Base-by-base conservation (phyloP, 1,140 invertebrate genomes). In the Scylla paramamosain region DNA sequence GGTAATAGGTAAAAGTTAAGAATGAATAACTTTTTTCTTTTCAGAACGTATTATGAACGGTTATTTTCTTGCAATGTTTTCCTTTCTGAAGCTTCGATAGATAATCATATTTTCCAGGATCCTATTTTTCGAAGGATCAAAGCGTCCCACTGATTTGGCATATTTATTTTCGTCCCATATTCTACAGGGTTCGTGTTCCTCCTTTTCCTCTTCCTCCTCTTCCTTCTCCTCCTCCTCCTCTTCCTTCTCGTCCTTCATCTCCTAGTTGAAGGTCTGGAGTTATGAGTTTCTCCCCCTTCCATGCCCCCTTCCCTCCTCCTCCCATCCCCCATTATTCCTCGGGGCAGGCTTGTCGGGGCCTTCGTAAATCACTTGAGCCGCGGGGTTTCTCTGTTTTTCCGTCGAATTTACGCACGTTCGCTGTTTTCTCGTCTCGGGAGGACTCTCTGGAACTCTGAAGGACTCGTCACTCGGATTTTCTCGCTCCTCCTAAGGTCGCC, bases 361-460 rank as follows among this genome's bases (percentile, higher is more conserved):
- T 77, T 77, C 67, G 25, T n/a, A 77, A 77, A 77, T 77, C 67
- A n/a, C 67, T 25, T 77, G 67, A n/a, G 67, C 25, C 67, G 67
- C 67, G 67, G 67, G 67, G 67, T 77, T 77, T 77, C 67, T 77
- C 16, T 77, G 67, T 77, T 77, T 77, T 77, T n/a, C 20, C 67
- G 67, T n/a, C 67, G n/a, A 77, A n/a, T n/a, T 77, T 77, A 77
- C 67, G 67, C 67, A 77, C 67, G 67, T 77, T 25, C 20, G 67
- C 20, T n/a, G 67, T 77, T 77, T 77, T 77, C 67, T 77, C 67
- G 67, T 1, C 4, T 25, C 25, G 67, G 67, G 6, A 77, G 67
- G 67, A 59, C 20, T 25, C 46, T 48, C 52, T 14, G 10, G 52
- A 59, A 39, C 39, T 39, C 39, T 20, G 3, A 20, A 8, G 20